These are phyloP conservation scores for Aix galericulata DNA, from an alignment of 2,113 vertebrate genomes.

Conservation along the genomic window DNA sequence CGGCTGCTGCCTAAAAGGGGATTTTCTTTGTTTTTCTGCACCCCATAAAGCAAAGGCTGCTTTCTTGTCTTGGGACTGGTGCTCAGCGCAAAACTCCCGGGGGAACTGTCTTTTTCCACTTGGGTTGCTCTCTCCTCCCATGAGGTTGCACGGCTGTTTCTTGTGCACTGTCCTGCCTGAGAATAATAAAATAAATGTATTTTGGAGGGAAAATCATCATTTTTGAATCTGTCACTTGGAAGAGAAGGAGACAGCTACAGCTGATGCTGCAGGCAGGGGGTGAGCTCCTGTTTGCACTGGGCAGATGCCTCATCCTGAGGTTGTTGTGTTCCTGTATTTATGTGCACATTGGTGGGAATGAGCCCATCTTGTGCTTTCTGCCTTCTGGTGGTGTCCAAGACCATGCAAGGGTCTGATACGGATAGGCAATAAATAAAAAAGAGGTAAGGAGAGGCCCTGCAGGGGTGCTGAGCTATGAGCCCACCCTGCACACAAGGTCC, in stretches of 20 bases:
- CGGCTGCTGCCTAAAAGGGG: neutral
- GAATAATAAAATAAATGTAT: neutral
- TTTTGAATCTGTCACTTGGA: neutral
- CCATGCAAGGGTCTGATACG: neutral
- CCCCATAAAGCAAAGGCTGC: neutral
- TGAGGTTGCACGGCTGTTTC: neutral
- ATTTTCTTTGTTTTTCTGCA: too few species aligned
- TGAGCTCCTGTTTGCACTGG: neutral
- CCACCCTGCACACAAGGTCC: rapidly evolving
- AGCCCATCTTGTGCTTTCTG: neutral
- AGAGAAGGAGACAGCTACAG: neutral
- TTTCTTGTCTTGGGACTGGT: neutral
- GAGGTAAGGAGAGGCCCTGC: neutral
- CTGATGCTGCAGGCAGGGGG: neutral
- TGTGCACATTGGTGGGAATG: neutral
- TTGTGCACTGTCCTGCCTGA: neutral
- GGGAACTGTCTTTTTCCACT: neutral
- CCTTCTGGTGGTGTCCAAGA: neutral
- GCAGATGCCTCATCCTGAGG: neutral
- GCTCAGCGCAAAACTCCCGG: neutral
- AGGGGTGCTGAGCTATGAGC: neutral
- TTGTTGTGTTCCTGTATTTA: neutral
- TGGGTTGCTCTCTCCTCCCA: neutral
- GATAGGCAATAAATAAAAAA: neutral
- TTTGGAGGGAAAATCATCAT: neutral